These are phyloP conservation scores for Penaeus japonicus DNA, from an alignment of 1,140 invertebrate genomes.

Conservation along the genomic window DNA sequence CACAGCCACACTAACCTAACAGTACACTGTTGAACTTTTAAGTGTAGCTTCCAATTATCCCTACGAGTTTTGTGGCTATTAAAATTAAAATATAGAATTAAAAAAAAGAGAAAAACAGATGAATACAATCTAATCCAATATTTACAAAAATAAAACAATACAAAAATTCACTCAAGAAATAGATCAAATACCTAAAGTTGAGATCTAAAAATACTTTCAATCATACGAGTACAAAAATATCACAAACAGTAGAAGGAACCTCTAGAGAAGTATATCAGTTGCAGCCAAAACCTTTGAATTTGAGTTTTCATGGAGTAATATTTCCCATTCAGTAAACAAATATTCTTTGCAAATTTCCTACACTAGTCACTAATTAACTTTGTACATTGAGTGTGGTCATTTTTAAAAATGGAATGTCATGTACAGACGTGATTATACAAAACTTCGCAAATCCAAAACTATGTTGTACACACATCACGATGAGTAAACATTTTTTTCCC, in stretches of 20 bases:
- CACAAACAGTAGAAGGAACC: conserved; percentile 56
- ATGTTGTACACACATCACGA: conserved; percentile 45
- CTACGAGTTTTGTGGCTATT: conserved; percentile 31
- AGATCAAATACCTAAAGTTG: conserved; percentile 50
- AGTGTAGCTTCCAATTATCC: conserved; percentile 14
- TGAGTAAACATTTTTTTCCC: not conserved
- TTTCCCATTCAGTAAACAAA: conserved; percentile 50
- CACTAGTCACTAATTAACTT: conserved; percentile 53
- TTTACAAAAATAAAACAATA: conserved; percentile 56
- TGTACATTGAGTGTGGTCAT: conserved; percentile 57
- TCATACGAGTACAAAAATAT: conserved; percentile 54
- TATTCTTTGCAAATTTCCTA: conserved; percentile 42
- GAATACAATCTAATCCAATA: conserved; percentile 40
- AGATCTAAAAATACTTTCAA: conserved; percentile 55
- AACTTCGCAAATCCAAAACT: conserved; percentile 28
- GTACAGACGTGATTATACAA: conserved; percentile 35
- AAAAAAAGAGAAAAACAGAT: conserved; percentile 10
- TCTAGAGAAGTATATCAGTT: conserved; percentile 48
- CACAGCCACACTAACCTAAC: conserved; percentile 35
- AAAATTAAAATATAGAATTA: conserved; percentile 3
- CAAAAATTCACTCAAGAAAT: conserved; percentile 41
- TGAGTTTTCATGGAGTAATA: conserved; percentile 14
- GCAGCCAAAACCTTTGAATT: conserved; percentile 41
- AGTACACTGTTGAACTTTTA: conserved; percentile 24
- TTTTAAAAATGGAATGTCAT: conserved; percentile 54